Evolutionary conservation across 2,797 vertebrate species (phyloP).

Genomic region (Premnoplex brunnescens): DNA sequence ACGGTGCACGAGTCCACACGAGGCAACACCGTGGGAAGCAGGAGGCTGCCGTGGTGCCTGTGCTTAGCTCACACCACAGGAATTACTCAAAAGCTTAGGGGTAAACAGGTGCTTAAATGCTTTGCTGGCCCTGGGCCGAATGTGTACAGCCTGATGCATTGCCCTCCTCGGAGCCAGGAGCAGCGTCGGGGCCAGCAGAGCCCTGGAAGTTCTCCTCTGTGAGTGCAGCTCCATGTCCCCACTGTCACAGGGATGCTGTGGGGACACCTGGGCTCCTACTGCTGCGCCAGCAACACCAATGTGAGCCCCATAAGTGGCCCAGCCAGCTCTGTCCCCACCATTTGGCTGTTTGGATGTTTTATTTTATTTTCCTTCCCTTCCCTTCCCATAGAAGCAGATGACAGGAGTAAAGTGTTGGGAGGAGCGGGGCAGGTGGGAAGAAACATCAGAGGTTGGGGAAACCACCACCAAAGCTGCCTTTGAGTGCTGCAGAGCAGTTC

Average conservation of each 20-base stretch:
- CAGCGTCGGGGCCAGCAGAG: accelerated
- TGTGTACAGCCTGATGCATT: not conserved
- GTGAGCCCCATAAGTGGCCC: not conserved
- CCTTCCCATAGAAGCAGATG: not conserved
- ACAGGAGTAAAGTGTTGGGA: not conserved
- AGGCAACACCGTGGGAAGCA: not conserved
- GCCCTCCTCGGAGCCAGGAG: not conserved
- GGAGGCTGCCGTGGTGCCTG: accelerated
- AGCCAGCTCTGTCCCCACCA: not conserved
- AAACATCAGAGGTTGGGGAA: not conserved
- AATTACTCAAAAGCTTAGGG: not conserved
- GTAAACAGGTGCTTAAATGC: slow-evolving; percentile 2
- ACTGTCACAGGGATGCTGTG: not conserved
- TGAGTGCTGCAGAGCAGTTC: not conserved
- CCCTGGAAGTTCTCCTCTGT: accelerated
- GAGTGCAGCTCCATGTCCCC: accelerated
- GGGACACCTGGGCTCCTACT: not conserved
- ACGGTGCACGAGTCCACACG: accelerated
- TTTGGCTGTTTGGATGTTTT: too few relatives aligned
- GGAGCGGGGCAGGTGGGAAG: not conserved
- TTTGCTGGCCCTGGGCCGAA: not conserved
- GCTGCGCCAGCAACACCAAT: accelerated
- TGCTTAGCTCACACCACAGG: not conserved
- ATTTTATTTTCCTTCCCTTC: not conserved
- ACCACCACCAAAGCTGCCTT: not conserved